Conservation (phyloP, 2,113 vertebrate species). For the Microtus richardsoni region DNA sequence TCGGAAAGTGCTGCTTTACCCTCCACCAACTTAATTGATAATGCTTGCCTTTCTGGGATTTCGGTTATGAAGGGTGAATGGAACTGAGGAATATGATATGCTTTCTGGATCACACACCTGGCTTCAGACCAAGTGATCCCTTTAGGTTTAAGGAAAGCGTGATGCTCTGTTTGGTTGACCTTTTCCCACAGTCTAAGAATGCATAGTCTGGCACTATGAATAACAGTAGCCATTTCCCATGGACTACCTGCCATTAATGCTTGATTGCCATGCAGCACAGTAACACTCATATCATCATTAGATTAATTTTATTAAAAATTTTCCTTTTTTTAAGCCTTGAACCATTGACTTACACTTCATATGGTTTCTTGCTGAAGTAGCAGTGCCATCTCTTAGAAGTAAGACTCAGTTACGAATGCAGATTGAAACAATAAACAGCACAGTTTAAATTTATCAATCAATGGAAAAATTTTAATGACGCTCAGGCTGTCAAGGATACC, state of each 20-base stretch:
- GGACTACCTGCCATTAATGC: slow-evolving; percentile 70
- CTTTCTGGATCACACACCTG: slow-evolving; percentile 37
- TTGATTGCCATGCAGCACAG: slow-evolving; percentile 49
- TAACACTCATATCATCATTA: slow-evolving; percentile 66
- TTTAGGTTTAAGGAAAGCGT: background rate
- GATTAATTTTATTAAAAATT: slow-evolving; percentile 69
- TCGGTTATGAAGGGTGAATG: background rate
- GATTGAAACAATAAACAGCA: slow-evolving; percentile 15
- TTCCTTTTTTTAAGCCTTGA: slow-evolving; percentile 59
- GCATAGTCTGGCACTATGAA: slow-evolving; percentile 48
- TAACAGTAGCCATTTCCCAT: slow-evolving; percentile 41
- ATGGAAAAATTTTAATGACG: slow-evolving; percentile 20
- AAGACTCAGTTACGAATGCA: slow-evolving; percentile 57
- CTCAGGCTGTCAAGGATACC: background rate
- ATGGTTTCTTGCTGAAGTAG: slow-evolving; percentile 83
- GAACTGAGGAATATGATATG: background rate
- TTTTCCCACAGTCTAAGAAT: background rate
- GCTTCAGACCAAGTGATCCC: slow-evolving; percentile 25
- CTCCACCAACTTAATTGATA: background rate
- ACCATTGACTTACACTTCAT: slow-evolving; percentile 69
- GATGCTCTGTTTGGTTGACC: background rate
- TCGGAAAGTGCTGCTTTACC: background rate
- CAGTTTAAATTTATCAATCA: slow-evolving; percentile 40
- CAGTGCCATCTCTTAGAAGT: slow-evolving; percentile 73
- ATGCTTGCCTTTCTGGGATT: background rate